These are phyloP conservation scores for Pluvianellus socialis DNA, from an alignment of 2,113 vertebrate species.

Conservation along the genomic window DNA sequence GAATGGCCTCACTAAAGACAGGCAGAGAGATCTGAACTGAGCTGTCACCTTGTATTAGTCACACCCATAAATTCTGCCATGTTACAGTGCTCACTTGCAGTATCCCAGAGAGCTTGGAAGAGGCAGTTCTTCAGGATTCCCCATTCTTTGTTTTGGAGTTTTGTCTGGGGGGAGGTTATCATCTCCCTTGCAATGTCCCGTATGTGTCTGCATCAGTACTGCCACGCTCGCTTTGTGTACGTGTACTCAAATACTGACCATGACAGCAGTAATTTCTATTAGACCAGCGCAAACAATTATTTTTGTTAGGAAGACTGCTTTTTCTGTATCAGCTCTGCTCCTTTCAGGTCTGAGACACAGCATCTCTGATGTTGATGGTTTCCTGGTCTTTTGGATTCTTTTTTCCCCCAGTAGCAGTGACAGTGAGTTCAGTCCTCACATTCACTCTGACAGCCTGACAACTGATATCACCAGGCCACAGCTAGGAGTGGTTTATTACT, in stretches of 20 bases:
- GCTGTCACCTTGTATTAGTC: conserved; percentile 75
- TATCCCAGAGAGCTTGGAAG: conserved; percentile 48
- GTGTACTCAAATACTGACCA: neutral
- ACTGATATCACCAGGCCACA: conserved; percentile 56
- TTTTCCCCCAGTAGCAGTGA: neutral
- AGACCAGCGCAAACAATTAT: neutral
- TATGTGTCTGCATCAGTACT: neutral
- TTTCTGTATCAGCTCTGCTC: conserved; percentile 10
- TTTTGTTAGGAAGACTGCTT: neutral
- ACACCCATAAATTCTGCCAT: conserved; percentile 67
- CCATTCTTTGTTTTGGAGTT: neutral
- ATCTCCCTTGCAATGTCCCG: neutral
- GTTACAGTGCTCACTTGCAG: conserved; percentile 51
- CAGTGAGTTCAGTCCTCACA: conserved; percentile 56
- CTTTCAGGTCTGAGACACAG: neutral
- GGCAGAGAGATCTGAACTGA: conserved; percentile 71
- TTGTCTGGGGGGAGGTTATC: neutral
- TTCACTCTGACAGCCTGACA: conserved; percentile 69
- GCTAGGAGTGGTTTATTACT: conserved; percentile 72
- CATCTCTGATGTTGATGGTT: neutral
- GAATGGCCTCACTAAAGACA: conserved; percentile 63
- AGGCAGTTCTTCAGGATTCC: conserved; percentile 1
- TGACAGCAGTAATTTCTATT: neutral
- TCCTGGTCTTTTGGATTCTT: conserved; percentile 16
- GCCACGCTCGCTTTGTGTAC: neutral